Conservation (phyloP, 2,888 invertebrate genomes). For the Syrista parreyssii region DNA sequence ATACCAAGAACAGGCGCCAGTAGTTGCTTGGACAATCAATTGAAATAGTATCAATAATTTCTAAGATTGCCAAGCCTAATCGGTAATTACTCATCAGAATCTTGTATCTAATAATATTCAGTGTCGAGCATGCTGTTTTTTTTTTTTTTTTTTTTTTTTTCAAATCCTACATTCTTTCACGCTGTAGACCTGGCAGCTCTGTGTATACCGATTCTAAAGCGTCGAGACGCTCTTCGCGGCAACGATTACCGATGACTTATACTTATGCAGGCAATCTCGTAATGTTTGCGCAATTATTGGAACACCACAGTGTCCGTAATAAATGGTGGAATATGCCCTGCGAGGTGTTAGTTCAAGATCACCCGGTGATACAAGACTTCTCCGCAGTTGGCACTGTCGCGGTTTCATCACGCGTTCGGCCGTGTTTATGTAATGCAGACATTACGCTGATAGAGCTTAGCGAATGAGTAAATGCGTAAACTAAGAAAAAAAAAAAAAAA, state of each 20-base stretch:
- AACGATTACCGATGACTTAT: conserved; percentile 59
- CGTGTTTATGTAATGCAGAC: not conserved
- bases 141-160: not conserved
- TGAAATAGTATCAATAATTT: not conserved
- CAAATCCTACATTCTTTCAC: not conserved
- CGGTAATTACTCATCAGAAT: not conserved
- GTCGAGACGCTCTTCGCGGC: conserved; percentile 1
- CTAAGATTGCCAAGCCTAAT: not conserved
- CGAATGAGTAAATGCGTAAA: not conserved
- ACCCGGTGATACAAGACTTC: conserved; percentile 52
- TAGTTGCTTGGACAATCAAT: not conserved
- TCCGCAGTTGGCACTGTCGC: not conserved
- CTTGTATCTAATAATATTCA: not conserved
- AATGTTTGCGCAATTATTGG: conserved; percentile 62
- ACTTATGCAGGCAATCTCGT: conserved; percentile 56
- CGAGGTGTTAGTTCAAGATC: conserved; percentile 65
- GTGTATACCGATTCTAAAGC: not conserved
- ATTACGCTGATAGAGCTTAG: not conserved
- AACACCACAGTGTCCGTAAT: conserved; percentile 59
- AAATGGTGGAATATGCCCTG: conserved; percentile 60
- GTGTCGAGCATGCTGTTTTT: not conserved
- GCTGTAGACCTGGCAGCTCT: not conserved
- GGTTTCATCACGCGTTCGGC: not conserved
- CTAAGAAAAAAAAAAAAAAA: not conserved
- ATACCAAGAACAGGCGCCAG: not conserved